phyloP scores from a whole-genome alignment of 2,888 invertebrate genomes.

The Operophtera brumata region DNA sequence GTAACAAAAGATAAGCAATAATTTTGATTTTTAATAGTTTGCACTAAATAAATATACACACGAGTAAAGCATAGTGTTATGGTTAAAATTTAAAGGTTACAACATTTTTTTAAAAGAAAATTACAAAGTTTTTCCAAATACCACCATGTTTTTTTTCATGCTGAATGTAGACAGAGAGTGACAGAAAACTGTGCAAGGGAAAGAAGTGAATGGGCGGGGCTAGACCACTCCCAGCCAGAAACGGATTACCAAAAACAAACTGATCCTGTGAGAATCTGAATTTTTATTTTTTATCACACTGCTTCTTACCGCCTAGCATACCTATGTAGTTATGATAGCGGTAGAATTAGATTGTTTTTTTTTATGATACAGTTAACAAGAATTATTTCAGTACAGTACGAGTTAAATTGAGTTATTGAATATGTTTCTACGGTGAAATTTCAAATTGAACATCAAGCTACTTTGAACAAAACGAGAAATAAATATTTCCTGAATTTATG shows the following conservation, averaged over 20 bases:
- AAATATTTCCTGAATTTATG: too few relatives aligned
- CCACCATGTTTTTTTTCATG: constrained; percentile 2
- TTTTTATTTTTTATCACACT: constrained; percentile 38
- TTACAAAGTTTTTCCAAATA: not conserved
- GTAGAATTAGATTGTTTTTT: too few relatives aligned
- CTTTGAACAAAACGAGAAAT: too few relatives aligned
- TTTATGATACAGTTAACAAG: too few relatives aligned
- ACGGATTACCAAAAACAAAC: constrained; percentile 51
- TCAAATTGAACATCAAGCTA: too few relatives aligned
- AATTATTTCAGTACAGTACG: too few relatives aligned
- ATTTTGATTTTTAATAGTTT: too few relatives aligned
- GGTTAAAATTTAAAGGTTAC: not conserved
- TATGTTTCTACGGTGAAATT: too few relatives aligned
- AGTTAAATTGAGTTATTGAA: too few relatives aligned
- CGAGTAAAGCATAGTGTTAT: not conserved
- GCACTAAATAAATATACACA: not conserved
- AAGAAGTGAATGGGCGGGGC: constrained; percentile 45
- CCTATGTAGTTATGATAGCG: not conserved
- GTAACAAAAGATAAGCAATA: too few relatives aligned
- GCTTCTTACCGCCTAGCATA: not conserved
- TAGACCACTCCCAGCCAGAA: constrained; percentile 52
- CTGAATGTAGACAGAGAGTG: constrained; percentile 33
- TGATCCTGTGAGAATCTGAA: constrained; percentile 49
- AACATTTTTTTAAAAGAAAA: not conserved
- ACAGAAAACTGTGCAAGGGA: constrained; percentile 37